Conservation (phyloP, 1,140 invertebrate species). For the Sweltsa coloradensis region DNA sequence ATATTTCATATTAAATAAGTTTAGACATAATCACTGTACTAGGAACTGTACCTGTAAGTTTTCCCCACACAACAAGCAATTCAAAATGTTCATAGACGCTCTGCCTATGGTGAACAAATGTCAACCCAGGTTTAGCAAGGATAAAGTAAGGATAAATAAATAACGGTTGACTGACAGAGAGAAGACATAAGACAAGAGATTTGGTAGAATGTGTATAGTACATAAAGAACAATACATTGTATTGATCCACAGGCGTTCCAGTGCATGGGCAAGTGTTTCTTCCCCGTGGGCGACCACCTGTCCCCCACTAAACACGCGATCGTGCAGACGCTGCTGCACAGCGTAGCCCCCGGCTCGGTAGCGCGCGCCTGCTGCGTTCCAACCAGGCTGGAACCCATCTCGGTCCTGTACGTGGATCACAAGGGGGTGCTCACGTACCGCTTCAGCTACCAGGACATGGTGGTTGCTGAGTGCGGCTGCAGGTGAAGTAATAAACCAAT, state of each 20-base stretch:
- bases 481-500: slow-evolving; percentile 27
- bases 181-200: too few relatives aligned
- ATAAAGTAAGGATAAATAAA: too few relatives aligned
- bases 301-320: slow-evolving; percentile 50
- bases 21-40: too few relatives aligned
- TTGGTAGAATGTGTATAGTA: too few relatives aligned
- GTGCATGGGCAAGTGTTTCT: slow-evolving; percentile 46
- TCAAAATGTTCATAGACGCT: too few relatives aligned
- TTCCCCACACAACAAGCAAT: too few relatives aligned
- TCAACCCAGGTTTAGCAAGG: too few relatives aligned
- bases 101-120: too few relatives aligned
- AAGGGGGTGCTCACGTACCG: slow-evolving; percentile 44
- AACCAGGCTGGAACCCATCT: slow-evolving; percentile 43
- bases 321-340: slow-evolving; percentile 43
- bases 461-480: slow-evolving; percentile 48
- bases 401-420: slow-evolving; percentile 43
- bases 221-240: too few relatives aligned
- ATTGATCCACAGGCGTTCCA: slow-evolving; percentile 49
- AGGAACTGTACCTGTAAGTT: too few relatives aligned
- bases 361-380: slow-evolving; percentile 45
- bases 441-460: slow-evolving; percentile 49
- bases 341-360: slow-evolving; percentile 30
- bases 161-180: too few relatives aligned
- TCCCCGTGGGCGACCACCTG: slow-evolving; percentile 45
- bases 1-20: too few relatives aligned